Percentiles rank a stretch among this genome's conserved stretches.
These are phyloP conservation scores for Trichechus manatus DNA, from an alignment of 2,113 vertebrate genomes.

Conservation along the genomic window DNA sequence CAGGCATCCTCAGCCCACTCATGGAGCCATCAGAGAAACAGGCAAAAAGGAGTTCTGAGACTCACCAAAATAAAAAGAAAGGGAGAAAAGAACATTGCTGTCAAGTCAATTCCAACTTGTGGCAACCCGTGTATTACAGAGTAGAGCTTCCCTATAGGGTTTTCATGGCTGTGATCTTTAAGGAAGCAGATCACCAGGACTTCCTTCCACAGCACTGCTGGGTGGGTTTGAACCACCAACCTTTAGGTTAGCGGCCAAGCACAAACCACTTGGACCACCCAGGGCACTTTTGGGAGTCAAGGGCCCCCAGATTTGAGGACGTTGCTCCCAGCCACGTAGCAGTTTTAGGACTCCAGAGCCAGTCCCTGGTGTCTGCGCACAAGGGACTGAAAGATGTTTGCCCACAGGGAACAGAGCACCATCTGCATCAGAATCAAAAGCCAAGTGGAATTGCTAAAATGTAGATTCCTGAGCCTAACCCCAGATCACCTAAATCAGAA, in stretches of 20 bases:
- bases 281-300: background rate
- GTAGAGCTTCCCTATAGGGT: background rate
- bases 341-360: rapidly evolving
- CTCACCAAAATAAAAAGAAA: background rate
- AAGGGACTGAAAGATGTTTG: rapidly evolving
- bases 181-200: background rate
- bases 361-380: rapidly evolving
- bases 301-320: background rate
- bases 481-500: too few relatives aligned
- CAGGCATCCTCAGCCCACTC: rapidly evolving
- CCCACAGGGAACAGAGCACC: rapidly evolving
- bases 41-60: background rate
- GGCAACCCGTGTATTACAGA: background rate
- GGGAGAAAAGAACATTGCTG: background rate
- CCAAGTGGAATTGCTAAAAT: too few relatives aligned
- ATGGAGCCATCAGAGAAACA: rapidly evolving
- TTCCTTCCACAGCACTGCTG: background rate
- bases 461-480: background rate
- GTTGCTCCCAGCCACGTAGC: background rate
- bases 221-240: background rate
- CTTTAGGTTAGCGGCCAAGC: background rate
- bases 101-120: background rate
- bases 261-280: background rate
- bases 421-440: rapidly evolving
- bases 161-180: background rate